phyloP scores from a whole-genome alignment of 2,888 invertebrate species.

The Chymomyza procnemis region DNA sequence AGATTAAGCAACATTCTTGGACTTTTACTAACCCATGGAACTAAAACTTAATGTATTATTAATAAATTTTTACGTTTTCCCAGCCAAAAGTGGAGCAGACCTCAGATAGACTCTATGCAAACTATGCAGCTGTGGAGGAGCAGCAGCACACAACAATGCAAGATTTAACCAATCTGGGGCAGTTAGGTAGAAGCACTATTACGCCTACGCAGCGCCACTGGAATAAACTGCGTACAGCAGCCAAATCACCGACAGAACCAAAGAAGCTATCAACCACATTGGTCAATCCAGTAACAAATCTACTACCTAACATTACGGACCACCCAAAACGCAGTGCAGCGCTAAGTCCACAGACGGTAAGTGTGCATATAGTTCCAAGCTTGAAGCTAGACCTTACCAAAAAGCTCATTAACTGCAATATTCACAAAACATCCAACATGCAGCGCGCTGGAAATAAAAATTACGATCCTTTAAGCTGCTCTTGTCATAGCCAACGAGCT shows the following conservation, averaged over 20 bases:
- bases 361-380: too few relatives aligned
- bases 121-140: not conserved
- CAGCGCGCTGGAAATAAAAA: not conserved
- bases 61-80: too few relatives aligned
- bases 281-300: too few relatives aligned
- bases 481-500: too few relatives aligned
- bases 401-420: not conserved
- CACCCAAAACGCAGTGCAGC: not conserved
- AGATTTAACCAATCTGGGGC: not conserved
- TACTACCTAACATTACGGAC: not conserved
- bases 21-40: not conserved
- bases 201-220: too few relatives aligned
- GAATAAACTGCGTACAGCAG: too few relatives aligned
- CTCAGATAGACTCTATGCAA: slow-evolving; percentile 6
- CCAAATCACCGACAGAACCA: not conserved
- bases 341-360: not conserved
- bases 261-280: too few relatives aligned
- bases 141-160: not conserved
- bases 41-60: too few relatives aligned
- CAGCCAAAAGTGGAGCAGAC: not conserved
- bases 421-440: not conserved
- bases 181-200: too few relatives aligned
- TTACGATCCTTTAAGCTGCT: not conserved
- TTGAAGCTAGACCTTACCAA: not conserved
- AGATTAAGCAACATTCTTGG: not conserved